Conservation (phyloP, 37 sponge, comb jelly and placozoan species). For the Ephydatia muelleri region DNA sequence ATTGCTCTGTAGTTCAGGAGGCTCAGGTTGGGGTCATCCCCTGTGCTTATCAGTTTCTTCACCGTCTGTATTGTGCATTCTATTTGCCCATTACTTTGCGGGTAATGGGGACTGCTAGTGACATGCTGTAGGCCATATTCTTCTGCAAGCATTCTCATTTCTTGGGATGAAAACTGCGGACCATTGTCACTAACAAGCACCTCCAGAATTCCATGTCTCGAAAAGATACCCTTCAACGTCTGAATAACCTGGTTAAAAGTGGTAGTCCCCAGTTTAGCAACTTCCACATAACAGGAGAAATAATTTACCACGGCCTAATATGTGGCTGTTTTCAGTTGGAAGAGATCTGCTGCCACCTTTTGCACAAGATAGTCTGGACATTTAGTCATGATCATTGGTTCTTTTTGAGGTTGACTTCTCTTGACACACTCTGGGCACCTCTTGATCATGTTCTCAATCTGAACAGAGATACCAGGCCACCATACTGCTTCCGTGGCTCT, state of each 20-base stretch:
- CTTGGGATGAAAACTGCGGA: conserved; percentile 27
- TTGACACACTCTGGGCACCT: conserved; percentile 33
- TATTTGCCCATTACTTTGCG: conserved; percentile 34
- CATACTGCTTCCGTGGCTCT: conserved; percentile 35
- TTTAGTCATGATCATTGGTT: conserved; percentile 21
- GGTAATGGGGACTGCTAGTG: conserved; percentile 19
- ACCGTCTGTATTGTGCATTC: conserved; percentile 26
- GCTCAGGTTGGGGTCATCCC: conserved; percentile 14
- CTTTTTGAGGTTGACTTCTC: not conserved
- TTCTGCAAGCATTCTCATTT: conserved; percentile 6
- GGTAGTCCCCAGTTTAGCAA: conserved; percentile 30
- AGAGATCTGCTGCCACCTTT: conserved; percentile 24
- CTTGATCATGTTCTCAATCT: conserved; percentile 39
- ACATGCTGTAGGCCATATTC: conserved; percentile 13
- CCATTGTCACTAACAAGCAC: conserved; percentile 37
- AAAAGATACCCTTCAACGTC: conserved; percentile 19
- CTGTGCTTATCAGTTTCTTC: conserved; percentile 6
- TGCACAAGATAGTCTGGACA: conserved; percentile 31
- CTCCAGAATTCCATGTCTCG: conserved; percentile 32
- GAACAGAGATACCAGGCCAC: conserved; percentile 49
- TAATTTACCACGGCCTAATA: conserved; percentile 27
- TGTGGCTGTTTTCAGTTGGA: conserved; percentile 21
- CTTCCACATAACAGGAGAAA: conserved; percentile 35
- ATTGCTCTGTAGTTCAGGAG: conserved; percentile 29
- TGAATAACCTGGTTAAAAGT: conserved; percentile 22